Conservation (phyloP, 2,797 vertebrate species). For the Danio tinwini region DNA sequence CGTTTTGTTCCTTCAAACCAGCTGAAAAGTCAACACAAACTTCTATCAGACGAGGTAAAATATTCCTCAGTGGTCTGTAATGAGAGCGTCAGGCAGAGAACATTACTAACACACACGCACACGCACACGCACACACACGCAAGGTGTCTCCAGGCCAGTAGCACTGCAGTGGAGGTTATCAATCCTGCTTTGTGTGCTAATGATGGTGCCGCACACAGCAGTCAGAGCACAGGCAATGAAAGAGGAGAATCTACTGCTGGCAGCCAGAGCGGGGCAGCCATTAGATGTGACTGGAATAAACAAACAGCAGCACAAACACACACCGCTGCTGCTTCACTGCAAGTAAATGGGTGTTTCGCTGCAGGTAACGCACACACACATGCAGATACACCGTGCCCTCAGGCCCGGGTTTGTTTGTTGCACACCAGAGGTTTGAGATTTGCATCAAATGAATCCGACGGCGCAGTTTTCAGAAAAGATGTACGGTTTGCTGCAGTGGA, state of each 20-base stretch:
- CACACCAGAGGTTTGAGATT: conserved; percentile 30
- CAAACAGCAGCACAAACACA: conserved; percentile 73
- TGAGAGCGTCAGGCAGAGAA: conserved; percentile 62
- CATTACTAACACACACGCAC: conserved; percentile 47
- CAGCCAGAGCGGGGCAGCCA: conserved; percentile 76
- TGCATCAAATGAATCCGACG: conserved; percentile 8
- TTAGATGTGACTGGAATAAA: conserved; percentile 88
- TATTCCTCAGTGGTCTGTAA: conserved; percentile 74
- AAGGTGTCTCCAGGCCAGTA: conserved; percentile 69
- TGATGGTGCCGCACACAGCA: conserved; percentile 77
- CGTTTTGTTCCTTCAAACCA: neutral
- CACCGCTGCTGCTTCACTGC: neutral
- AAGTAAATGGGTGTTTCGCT: conserved; percentile 35
- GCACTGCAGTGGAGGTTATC: conserved; percentile 71
- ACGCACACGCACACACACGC: neutral
- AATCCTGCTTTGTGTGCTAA: conserved; percentile 82
- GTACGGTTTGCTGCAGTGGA: conserved; percentile 11
- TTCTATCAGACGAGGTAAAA: conserved; percentile 54
- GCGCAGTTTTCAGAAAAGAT: neutral
- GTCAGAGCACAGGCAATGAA: conserved; percentile 69
- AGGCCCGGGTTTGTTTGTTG: conserved; percentile 18
- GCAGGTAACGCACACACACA: conserved; percentile 32
- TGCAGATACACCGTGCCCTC: conserved; percentile 2
- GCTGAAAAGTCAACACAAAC: conserved; percentile 15
- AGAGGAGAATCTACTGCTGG: conserved; percentile 86